These are phyloP conservation scores for Drosophila hawaiiensis DNA, from an alignment of 2,888 invertebrate species.

Conservation along the genomic window DNA sequence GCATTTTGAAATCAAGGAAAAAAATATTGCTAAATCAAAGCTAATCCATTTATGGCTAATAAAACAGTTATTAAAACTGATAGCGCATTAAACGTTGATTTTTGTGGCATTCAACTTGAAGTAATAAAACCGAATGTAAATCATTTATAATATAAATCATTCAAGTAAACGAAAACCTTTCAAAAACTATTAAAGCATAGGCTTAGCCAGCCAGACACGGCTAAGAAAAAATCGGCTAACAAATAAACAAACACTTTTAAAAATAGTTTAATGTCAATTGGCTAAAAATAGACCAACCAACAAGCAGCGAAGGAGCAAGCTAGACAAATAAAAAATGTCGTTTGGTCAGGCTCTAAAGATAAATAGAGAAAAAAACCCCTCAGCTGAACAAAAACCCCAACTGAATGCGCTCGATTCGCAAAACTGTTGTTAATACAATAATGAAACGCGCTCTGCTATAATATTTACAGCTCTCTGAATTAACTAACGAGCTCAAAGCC, in stretches of 20 bases:
- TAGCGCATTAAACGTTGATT: background rate
- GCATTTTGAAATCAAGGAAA: background rate
- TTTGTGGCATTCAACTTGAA: constrained; percentile 32
- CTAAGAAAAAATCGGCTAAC: background rate
- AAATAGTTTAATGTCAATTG: constrained; percentile 57
- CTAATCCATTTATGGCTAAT: constrained; percentile 6
- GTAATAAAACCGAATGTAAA: constrained; percentile 49
- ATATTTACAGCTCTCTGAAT: constrained; percentile 80
- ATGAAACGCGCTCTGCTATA: constrained; percentile 75
- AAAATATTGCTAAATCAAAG: background rate
- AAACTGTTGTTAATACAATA: constrained; percentile 73
- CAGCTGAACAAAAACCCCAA: constrained; percentile 4
- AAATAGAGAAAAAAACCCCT: constrained; percentile 2
- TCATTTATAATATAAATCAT: constrained; percentile 47
- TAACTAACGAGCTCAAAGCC: constrained; percentile 74
- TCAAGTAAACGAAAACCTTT: constrained; percentile 28
- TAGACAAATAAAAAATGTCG: constrained; percentile 28
- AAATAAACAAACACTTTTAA: constrained; percentile 19
- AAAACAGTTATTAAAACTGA: constrained; percentile 12
- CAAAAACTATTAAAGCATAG: constrained; percentile 30
- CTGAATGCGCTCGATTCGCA: constrained; percentile 16
- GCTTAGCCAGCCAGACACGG: background rate
- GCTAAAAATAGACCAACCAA: constrained; percentile 50
- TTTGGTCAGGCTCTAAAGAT: constrained; percentile 34
- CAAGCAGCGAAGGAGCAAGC: constrained; percentile 1